phyloP scores from a whole-genome alignment of 1,140 invertebrate species.

The Wiebesia pumilae region DNA sequence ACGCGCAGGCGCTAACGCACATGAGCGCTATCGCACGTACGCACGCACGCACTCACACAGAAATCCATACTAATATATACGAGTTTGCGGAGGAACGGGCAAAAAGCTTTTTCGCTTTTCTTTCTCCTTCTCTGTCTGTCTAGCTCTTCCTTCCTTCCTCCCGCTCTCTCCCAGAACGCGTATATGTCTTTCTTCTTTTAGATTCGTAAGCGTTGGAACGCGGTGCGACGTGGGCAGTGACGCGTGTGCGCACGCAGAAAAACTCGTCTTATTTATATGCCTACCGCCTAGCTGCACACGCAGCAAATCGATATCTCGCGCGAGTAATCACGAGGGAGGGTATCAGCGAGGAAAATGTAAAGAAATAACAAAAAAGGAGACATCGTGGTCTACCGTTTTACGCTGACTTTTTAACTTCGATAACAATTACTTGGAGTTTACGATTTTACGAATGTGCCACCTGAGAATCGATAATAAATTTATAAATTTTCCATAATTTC shows the following conservation, averaged over 20 bases:
- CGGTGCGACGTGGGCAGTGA: conserved; percentile 70
- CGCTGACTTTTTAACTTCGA: background rate
- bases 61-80: background rate
- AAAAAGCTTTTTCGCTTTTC: conserved; percentile 53
- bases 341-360: background rate
- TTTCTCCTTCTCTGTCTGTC: conserved; percentile 25
- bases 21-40: too few relatives aligned
- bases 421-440: background rate
- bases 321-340: conserved; percentile 54
- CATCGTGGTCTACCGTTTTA: background rate
- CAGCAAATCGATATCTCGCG: conserved; percentile 71
- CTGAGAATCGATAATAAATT: background rate
- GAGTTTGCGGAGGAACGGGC: background rate
- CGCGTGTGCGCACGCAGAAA: conserved; percentile 74
- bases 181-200: conserved; percentile 33
- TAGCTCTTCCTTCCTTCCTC: conserved; percentile 44
- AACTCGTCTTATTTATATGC: conserved; percentile 75
- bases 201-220: conserved; percentile 44
- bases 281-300: conserved; percentile 55
- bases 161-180: conserved; percentile 10
- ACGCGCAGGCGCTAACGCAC: background rate
- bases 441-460: background rate
- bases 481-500: background rate
- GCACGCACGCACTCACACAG: background rate
- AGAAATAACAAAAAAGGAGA: background rate